Conservation (phyloP, 2,113 vertebrate genomes). For the Zapornia atra region DNA sequence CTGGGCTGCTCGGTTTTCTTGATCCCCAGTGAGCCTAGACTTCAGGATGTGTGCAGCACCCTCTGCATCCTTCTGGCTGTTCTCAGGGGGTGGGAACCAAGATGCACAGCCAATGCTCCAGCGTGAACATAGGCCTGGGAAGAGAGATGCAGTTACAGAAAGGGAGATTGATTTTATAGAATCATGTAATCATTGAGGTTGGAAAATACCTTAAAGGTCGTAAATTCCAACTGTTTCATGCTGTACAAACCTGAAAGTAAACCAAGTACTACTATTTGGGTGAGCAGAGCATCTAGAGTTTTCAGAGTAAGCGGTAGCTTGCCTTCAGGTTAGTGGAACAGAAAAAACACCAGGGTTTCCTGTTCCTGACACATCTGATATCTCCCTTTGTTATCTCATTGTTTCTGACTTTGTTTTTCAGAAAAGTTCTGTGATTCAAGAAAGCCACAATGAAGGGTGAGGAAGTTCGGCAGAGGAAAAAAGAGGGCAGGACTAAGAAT, state of each 20-base stretch:
- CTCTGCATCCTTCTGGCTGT: fast-evolving
- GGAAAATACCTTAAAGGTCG: too few species aligned
- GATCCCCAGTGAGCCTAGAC: neutral
- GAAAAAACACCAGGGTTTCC: neutral
- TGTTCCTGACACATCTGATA: neutral
- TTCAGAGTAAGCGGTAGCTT: neutral
- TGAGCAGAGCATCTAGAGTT: neutral
- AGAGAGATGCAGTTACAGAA: neutral
- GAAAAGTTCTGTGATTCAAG: neutral
- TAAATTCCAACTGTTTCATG: neutral
- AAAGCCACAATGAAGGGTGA: constrained; percentile 81
- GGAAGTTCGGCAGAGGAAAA: constrained; percentile 82
- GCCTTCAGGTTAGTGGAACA: neutral
- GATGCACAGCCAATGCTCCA: neutral
- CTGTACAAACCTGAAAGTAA: neutral
- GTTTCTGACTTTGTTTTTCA: constrained; percentile 16
- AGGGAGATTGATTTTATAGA: neutral
- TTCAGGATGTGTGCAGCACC: neutral
- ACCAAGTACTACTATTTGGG: neutral
- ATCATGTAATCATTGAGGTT: too few species aligned
- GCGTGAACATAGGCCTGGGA: fast-evolving
- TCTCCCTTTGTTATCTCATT: neutral
- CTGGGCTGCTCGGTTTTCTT: neutral
- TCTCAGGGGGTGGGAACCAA: neutral
- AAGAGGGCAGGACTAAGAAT: constrained; percentile 79